phyloP scores from a whole-genome alignment of 2,113 vertebrate genomes.

The Diphyllodes magnificus region DNA sequence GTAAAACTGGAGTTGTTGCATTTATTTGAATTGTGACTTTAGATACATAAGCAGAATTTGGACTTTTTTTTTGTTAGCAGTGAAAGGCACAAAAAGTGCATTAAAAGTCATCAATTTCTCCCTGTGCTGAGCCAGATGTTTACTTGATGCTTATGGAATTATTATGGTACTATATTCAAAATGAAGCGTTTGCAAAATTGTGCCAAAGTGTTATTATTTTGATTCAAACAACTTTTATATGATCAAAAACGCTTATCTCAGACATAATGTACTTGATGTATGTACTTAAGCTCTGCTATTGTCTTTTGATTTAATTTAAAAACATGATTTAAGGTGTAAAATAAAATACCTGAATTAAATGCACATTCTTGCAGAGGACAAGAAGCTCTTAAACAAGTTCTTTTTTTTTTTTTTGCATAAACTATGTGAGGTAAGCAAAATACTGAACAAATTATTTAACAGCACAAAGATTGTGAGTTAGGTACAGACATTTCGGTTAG shows the following conservation, averaged over 20 bases:
- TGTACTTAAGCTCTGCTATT: background rate
- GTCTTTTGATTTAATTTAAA: background rate
- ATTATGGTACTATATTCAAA: background rate
- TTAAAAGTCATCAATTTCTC: background rate
- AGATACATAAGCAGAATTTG: background rate
- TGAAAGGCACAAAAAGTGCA: background rate
- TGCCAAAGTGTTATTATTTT: background rate
- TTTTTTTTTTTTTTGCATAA: background rate
- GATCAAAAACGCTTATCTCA: background rate
- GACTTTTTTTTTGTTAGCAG: background rate
- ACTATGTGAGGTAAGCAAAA: background rate
- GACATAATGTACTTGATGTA: background rate
- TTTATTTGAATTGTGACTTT: background rate
- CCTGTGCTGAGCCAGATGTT: background rate
- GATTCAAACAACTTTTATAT: background rate
- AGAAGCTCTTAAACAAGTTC: background rate
- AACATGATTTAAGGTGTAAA: background rate
- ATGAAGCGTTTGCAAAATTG: background rate
- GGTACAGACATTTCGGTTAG: background rate
- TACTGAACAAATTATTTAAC: background rate
- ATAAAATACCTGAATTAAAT: background rate
- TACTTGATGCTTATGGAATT: background rate
- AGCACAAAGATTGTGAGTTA: background rate
- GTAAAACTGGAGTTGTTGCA: background rate
- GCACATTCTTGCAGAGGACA: background rate